phyloP scores from a whole-genome alignment of 1,140 invertebrate genomes.

The Metopolophium dirhodum region DNA sequence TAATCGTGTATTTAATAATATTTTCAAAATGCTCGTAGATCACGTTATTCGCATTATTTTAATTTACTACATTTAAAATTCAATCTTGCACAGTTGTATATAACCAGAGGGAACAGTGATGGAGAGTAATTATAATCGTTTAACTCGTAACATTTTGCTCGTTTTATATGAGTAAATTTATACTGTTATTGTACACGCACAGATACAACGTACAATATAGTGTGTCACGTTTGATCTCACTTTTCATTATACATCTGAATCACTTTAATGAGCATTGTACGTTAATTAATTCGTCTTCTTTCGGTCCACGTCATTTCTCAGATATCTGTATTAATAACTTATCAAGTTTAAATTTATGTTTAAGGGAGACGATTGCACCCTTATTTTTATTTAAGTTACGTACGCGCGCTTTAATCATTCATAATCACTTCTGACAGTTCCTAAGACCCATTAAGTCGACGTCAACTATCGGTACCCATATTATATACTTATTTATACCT shows the following conservation, averaged over 20 bases:
- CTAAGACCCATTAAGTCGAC: background rate
- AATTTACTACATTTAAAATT: background rate
- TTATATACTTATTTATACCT: background rate
- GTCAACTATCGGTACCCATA: background rate
- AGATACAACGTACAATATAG: background rate
- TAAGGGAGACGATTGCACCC: background rate
- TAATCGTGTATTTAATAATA: background rate
- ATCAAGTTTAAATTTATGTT: background rate
- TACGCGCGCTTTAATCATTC: background rate
- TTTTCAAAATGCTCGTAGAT: background rate
- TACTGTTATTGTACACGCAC: background rate
- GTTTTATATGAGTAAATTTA: background rate
- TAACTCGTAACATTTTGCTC: background rate
- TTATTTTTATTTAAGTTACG: constrained; percentile 10
- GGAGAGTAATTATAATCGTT: background rate
- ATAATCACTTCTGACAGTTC: constrained; percentile 17
- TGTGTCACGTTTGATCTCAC: background rate
- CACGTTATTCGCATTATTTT: background rate
- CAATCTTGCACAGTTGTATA: background rate
- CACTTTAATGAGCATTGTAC: background rate
- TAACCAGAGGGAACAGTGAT: too few relatives aligned
- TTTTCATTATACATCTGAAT: background rate
- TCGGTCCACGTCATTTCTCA: background rate
- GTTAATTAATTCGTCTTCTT: background rate
- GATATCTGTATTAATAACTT: background rate